A percentile compares a stretch with the other conserved stretches of the same genome.
Conservation (phyloP, 2,113 vertebrate species). For the Hyla sarda region DNA sequence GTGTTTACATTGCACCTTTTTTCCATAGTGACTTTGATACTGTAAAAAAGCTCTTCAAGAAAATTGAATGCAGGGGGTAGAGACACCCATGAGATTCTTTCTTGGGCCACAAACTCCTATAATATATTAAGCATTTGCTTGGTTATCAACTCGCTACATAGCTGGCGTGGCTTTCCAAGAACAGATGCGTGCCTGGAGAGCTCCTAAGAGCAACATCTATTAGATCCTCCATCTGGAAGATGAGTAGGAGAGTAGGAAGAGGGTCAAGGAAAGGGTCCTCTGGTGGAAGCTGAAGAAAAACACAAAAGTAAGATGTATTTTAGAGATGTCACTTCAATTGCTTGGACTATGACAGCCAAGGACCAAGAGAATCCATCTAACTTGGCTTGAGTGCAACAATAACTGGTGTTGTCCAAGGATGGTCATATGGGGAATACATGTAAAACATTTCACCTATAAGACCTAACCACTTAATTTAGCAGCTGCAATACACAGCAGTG, state of each 20-base stretch:
- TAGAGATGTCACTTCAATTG: too few relatives aligned
- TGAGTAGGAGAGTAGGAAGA: background rate
- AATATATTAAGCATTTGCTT: background rate
- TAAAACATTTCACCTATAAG: too few relatives aligned
- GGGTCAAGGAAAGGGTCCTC: background rate
- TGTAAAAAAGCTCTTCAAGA: background rate
- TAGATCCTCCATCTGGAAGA: background rate
- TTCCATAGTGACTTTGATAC: background rate
- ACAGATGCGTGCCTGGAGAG: background rate
- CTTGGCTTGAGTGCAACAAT: too few relatives aligned
- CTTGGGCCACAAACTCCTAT: background rate
- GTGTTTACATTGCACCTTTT: background rate
- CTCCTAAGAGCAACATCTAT: background rate
- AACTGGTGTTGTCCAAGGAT: too few relatives aligned
- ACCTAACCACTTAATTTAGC: too few relatives aligned
- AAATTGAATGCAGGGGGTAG: background rate
- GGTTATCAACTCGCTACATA: background rate
- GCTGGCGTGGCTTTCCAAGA: background rate
- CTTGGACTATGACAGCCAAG: too few relatives aligned
- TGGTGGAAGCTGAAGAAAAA: background rate
- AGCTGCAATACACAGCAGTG: too few relatives aligned
- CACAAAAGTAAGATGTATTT: background rate
- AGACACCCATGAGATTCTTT: background rate
- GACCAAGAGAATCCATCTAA: too few relatives aligned
- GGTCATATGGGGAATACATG: too few relatives aligned